A percentile compares a stretch with the other conserved stretches of the same genome.
These are phyloP conservation scores for Drosophila barbarae DNA, from an alignment of 2,888 invertebrate species.

Conservation along the genomic window DNA sequence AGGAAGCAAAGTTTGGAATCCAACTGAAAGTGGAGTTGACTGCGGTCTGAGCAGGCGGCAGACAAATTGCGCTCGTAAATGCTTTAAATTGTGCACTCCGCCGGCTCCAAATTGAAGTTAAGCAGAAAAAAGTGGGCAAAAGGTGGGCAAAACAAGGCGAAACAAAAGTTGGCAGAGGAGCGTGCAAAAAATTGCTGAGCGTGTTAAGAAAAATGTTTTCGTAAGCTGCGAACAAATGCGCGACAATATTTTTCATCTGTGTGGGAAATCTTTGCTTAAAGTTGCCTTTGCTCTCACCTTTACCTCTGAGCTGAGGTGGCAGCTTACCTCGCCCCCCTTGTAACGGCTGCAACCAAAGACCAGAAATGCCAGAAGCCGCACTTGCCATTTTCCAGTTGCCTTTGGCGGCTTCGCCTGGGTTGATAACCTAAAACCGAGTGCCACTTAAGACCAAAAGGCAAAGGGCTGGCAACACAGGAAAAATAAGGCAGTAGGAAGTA, in stretches of 20 bases:
- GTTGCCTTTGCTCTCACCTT: constrained; percentile 49
- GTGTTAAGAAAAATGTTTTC: constrained; percentile 74
- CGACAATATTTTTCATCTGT: constrained; percentile 66
- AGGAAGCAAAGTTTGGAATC: constrained; percentile 33
- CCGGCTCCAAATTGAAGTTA: constrained; percentile 63
- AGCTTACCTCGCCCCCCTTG: neutral
- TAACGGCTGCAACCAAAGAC: constrained; percentile 44
- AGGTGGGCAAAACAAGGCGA: constrained; percentile 33
- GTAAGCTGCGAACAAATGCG: constrained; percentile 75
- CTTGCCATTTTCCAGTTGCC: constrained; percentile 19
- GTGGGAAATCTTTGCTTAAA: constrained; percentile 35
- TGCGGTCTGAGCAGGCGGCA: constrained; percentile 55
- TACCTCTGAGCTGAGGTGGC: constrained; percentile 11
- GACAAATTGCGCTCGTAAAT: constrained; percentile 73
- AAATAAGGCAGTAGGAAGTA: neutral
- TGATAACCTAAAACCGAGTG: constrained; percentile 72
- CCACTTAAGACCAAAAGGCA: constrained; percentile 65
- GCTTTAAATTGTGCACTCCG: constrained; percentile 68
- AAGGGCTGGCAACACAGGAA: constrained; percentile 48
- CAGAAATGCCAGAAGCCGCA: constrained; percentile 56
- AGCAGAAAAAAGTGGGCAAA: constrained; percentile 47
- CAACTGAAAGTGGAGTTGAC: constrained; percentile 62
- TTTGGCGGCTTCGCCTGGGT: constrained; percentile 46
- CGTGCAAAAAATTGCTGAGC: constrained; percentile 70
- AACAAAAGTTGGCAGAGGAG: constrained; percentile 60